Evolutionary conservation across 2,888 invertebrate species (phyloP).

Genomic region (Tiliacea citrago): DNA sequence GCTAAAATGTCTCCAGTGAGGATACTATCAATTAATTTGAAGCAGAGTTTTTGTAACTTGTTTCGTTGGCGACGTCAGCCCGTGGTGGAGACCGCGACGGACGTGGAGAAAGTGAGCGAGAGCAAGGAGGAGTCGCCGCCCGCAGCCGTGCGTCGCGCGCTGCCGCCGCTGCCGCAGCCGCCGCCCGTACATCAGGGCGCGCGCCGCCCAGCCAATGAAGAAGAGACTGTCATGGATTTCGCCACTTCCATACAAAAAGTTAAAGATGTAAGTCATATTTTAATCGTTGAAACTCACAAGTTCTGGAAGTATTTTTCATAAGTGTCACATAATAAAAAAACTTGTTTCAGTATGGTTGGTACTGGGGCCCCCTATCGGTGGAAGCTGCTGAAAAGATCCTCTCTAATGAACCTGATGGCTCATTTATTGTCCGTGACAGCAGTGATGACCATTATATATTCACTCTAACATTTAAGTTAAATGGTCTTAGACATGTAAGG

Average conservation of each 20-base stretch:
- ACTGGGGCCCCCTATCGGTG: constrained; percentile 98
- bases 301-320: background rate
- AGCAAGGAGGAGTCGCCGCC: constrained; percentile 80
- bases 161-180: constrained; percentile 86
- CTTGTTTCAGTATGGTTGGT: constrained; percentile 96
- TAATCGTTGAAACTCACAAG: background rate
- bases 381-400: constrained; percentile 97
- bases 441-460: constrained; percentile 99
- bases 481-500: constrained; percentile 97
- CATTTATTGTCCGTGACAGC: constrained; percentile 98
- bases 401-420: constrained; percentile 97
- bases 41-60: constrained; percentile 96
- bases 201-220: constrained; percentile 76
- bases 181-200: constrained; percentile 75
- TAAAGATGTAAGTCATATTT: constrained; percentile 94
- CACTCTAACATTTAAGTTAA: constrained; percentile 97
- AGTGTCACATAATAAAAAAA: background rate
- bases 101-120: constrained; percentile 77
- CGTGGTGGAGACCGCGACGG: constrained; percentile 72
- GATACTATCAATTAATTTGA: constrained; percentile 94
- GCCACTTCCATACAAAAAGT: constrained; percentile 98
- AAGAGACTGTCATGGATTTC: constrained; percentile 94
- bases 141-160: constrained; percentile 83
- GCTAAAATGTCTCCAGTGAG: constrained; percentile 92
- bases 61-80: constrained; percentile 92